Conservation (phyloP, 2,888 invertebrate species). For the Apotomis capreana region DNA sequence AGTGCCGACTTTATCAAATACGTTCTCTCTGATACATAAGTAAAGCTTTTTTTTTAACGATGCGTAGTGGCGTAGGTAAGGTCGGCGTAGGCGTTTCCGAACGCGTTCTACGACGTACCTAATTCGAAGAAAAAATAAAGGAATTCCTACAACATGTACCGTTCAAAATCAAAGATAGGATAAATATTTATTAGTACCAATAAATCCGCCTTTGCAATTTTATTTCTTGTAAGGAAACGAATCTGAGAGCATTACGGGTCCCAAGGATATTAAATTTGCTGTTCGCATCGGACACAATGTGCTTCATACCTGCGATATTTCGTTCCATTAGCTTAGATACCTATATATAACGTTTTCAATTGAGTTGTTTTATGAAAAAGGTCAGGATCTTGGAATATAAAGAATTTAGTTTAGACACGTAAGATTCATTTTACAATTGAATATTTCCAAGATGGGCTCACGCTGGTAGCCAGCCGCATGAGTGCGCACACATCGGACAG, state of each 20-base stretch:
- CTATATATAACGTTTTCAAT: background rate
- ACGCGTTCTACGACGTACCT: background rate
- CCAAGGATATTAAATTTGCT: slow-evolving; percentile 25
- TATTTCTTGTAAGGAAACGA: slow-evolving; percentile 6
- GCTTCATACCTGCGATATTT: slow-evolving; percentile 11
- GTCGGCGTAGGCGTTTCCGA: background rate
- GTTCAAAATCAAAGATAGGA: background rate
- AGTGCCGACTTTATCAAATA: background rate
- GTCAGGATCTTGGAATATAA: too few species aligned
- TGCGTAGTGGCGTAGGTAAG: background rate
- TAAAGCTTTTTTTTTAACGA: background rate
- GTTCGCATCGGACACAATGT: slow-evolving; percentile 12
- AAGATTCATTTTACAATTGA: too few species aligned
- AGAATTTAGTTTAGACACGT: too few species aligned
- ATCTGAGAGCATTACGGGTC: slow-evolving; percentile 5
- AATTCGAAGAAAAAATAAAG: background rate
- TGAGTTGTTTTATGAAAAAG: background rate
- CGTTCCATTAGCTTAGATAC: slow-evolving; percentile 11
- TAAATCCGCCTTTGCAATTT: background rate
- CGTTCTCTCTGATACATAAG: background rate
- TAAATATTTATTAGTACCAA: background rate
- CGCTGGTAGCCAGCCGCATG: too few species aligned
- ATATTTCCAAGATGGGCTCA: too few species aligned
- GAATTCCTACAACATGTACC: background rate
- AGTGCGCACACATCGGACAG: too few species aligned